phyloP scores from a whole-genome alignment of 2,888 invertebrate genomes.

The Eupithecia centaureata region DNA sequence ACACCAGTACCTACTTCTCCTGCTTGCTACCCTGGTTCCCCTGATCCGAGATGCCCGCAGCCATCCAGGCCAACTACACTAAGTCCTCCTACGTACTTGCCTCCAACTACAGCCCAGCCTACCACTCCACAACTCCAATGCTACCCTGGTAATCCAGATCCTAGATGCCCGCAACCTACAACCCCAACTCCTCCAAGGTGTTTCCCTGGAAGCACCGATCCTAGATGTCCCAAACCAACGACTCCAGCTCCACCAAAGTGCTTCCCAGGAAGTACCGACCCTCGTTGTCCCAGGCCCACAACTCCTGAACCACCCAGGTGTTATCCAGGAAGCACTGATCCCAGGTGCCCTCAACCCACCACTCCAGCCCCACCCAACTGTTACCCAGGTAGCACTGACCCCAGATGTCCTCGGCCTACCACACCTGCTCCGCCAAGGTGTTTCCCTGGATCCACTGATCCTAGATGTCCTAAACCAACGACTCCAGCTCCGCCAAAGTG shows the following conservation, averaged over 20 bases:
- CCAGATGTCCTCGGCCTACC: slow-evolving; percentile 50
- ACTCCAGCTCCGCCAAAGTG: slow-evolving; percentile 36
- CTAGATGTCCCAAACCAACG: slow-evolving; percentile 48
- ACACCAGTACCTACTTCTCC: slow-evolving; percentile 38
- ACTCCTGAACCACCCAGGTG: slow-evolving; percentile 45
- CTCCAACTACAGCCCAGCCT: slow-evolving; percentile 26
- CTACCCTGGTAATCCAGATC: slow-evolving; percentile 50
- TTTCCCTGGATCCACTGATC: slow-evolving; percentile 51
- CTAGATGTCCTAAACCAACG: slow-evolving; percentile 58
- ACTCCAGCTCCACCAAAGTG: slow-evolving; percentile 45
- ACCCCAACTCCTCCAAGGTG: slow-evolving; percentile 46
- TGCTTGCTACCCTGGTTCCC: slow-evolving; percentile 50
- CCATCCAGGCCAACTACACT: slow-evolving; percentile 13
- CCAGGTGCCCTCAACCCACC: too few relatives aligned
- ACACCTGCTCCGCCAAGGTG: slow-evolving; percentile 47
- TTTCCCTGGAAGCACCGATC: slow-evolving; percentile 47
- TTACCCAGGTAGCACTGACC: too few relatives aligned
- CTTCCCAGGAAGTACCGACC: slow-evolving; percentile 51
- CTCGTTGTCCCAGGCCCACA: slow-evolving; percentile 55
- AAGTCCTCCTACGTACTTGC: slow-evolving; percentile 19
- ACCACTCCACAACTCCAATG: slow-evolving; percentile 45
- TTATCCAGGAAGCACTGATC: too few relatives aligned
- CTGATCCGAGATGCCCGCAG: slow-evolving; percentile 49
- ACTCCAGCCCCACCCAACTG: too few relatives aligned
- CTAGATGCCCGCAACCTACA: slow-evolving; percentile 54